These are phyloP conservation scores for Chalcosyrphus nemorum DNA, from an alignment of 2,888 invertebrate species.

Conservation along the genomic window DNA sequence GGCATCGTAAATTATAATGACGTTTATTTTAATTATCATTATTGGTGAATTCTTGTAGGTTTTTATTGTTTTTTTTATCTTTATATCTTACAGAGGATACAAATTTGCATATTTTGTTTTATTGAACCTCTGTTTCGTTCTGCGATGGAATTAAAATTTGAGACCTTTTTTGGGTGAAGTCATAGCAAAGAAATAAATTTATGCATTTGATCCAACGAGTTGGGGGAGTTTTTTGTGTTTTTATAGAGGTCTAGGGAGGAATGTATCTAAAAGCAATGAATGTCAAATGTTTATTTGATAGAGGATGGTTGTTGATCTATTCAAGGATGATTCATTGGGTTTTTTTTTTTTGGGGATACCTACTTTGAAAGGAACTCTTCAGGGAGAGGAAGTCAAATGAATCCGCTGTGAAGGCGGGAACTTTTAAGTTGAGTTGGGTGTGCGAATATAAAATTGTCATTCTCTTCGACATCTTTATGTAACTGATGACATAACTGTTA, in stretches of 20 bases:
- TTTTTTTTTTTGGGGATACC: neutral
- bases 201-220: neutral
- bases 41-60: neutral
- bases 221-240: neutral
- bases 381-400: too few relatives aligned
- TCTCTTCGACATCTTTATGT: neutral
- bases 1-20: conserved; percentile 34
- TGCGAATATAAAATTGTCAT: neutral
- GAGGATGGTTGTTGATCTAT: neutral
- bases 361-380: neutral
- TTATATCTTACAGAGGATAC: neutral
- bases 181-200: neutral
- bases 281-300: neutral
- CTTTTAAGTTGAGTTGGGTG: too few relatives aligned
- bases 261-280: neutral
- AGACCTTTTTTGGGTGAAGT: conserved; percentile 13
- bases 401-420: neutral
- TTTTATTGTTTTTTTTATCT: neutral
- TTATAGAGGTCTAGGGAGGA: neutral
- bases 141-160: neutral
- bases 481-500: neutral
- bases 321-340: neutral
- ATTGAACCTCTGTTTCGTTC: neutral
- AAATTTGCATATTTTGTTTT: neutral
- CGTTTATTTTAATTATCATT: conserved; percentile 14